Conservation (phyloP, 2,888 invertebrate species). For the Athetis lepigone region DNA sequence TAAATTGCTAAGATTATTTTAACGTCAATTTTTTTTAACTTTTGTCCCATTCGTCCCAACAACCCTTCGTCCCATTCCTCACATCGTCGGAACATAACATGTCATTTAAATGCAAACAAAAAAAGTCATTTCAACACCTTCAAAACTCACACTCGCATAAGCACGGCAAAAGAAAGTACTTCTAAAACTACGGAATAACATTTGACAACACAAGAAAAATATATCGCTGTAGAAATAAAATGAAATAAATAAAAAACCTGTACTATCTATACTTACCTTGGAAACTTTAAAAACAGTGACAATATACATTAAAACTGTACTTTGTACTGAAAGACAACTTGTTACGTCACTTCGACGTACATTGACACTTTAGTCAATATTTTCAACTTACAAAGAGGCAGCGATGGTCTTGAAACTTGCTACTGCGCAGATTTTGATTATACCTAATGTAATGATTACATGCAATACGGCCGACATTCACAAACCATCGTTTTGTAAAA, state of each 20-base stretch:
- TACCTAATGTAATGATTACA: too few species aligned
- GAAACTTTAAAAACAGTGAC: conserved; percentile 34
- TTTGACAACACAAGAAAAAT: not conserved
- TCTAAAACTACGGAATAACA: not conserved
- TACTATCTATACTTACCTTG: too few species aligned
- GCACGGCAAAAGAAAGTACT: not conserved
- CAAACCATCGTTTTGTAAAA: too few species aligned
- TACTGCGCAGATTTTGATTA: conserved; percentile 6
- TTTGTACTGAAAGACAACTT: conserved; percentile 23
- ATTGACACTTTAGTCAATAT: conserved; percentile 5
- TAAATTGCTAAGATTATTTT: too few species aligned
- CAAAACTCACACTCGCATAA: not conserved
- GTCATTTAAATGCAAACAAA: not conserved
- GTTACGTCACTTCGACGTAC: conserved; percentile 24
- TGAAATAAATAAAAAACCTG: too few species aligned
- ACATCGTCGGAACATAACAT: too few species aligned
- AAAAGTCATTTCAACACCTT: not conserved
- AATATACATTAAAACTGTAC: conserved; percentile 36
- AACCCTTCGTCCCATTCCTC: too few species aligned
- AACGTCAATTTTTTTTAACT: too few species aligned
- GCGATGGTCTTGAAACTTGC: conserved; percentile 4
- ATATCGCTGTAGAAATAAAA: not conserved
- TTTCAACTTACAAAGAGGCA: not conserved
- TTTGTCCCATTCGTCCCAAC: too few species aligned
- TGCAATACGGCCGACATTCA: not conserved